Evolutionary conservation across 2,888 invertebrate species (phyloP).

Genomic region (Eupithecia insigniata): DNA sequence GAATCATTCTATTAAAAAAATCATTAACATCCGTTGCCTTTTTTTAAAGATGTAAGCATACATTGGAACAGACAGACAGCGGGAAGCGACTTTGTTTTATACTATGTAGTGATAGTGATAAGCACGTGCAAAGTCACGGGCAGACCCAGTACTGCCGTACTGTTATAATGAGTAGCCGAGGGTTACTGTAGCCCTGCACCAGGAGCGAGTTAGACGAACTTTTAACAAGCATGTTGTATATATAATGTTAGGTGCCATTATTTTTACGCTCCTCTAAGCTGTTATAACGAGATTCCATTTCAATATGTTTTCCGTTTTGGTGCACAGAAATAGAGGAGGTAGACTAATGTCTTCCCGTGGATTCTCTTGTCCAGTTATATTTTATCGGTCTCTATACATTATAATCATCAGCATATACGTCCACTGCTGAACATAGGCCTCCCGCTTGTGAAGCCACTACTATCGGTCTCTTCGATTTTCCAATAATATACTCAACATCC

Average conservation of each 20-base stretch:
- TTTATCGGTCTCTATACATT: background rate
- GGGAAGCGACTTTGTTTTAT: too few species aligned
- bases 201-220: slow-evolving; percentile 11
- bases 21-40: too few species aligned
- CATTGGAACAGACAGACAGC: too few species aligned
- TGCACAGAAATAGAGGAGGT: background rate
- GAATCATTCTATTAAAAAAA: too few species aligned
- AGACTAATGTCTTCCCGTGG: background rate
- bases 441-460: too few species aligned
- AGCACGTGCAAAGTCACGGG: background rate
- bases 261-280: slow-evolving; percentile 38
- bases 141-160: too few species aligned
- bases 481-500: too few species aligned
- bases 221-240: slow-evolving; percentile 25
- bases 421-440: too few species aligned
- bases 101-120: too few species aligned
- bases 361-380: background rate
- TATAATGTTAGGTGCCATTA: slow-evolving; percentile 27
- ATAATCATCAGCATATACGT: background rate
- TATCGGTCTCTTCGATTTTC: too few species aligned
- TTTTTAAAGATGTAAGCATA: too few species aligned
- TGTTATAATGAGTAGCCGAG: background rate
- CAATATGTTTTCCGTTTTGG: slow-evolving; percentile 6
- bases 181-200: background rate
- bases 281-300: slow-evolving; percentile 31